Base-by-base conservation (phyloP, 2,113 vertebrate genomes). In the Irena cyanogastra region DNA sequence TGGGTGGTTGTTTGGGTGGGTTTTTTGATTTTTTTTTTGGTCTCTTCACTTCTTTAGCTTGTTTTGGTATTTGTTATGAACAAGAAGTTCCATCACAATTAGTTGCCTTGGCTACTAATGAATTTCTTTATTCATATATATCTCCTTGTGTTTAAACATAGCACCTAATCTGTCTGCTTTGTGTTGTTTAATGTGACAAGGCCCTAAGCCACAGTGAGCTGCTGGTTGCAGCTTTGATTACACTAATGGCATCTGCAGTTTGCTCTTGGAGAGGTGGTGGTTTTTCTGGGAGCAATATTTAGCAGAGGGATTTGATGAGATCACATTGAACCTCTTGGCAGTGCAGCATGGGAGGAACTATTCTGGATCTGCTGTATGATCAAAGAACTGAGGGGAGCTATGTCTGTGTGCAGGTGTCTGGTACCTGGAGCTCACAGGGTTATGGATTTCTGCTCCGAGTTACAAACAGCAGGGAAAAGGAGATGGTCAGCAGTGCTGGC, bases 51-150 rank as follows among this genome's bases (percentile, higher is more conserved):
- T 86, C 37, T 81, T 54, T 37, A 72, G 65, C 22, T 95, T 79
- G 59, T 93, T 93, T 89, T 90, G 30, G 33, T 79, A 87, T 93
- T 82, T 95, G 69, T 84, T 93, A 72, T 83, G 77, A 69, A 63
- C 69, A 92, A 71, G 61, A 93, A 18, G 52, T 90, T 95, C 91
- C 85, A 88, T 68, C 49, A 63, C 72, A 87, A 94, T 90, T 89
- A 91, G 95, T 95, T 95, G 80, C 88, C 90, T 95, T 95, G 94
- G 54, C 59, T 95, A 96, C 93, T 95, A 95, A 92, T 68, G 57
- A 87, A 86, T 93, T 94, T 93, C 60, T 90, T 90, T 69, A 45
- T 94, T 83, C 56, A 3, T 54, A 33, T 68, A 24, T 75, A 79
- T 39, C 61, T 87, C 70, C 72, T 52, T 83, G 37, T 81, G 61